phyloP scores from a whole-genome alignment of 2,888 invertebrate genomes.

The Eupelmus urozonus region DNA sequence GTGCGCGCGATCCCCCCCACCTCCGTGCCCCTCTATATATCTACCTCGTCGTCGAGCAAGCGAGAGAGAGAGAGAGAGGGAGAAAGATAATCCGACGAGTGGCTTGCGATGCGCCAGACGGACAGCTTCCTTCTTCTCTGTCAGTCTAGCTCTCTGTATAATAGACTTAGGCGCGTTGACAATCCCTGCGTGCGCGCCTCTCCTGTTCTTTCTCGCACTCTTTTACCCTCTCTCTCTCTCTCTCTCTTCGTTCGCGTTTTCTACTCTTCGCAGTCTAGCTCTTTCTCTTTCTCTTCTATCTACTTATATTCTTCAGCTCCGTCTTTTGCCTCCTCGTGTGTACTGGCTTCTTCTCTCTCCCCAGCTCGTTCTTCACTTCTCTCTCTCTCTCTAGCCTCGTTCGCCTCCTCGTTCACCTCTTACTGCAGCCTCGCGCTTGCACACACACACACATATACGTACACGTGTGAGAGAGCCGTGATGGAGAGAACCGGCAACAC shows the following conservation, averaged over 20 bases:
- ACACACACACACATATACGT: conserved; percentile 1
- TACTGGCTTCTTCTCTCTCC: conserved; percentile 12
- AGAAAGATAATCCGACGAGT: conserved; percentile 6
- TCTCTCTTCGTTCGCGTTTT: background rate
- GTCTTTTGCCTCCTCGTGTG: conserved; percentile 6
- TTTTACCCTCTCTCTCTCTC: background rate
- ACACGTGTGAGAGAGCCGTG: background rate
- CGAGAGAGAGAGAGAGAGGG: background rate
- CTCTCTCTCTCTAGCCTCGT: background rate
- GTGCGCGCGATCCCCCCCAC: too few species aligned
- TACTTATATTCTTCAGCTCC: background rate
- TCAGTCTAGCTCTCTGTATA: too few species aligned
- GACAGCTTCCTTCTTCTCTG: too few species aligned
- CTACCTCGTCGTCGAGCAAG: too few species aligned
- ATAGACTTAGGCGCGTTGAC: background rate
- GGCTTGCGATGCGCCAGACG: too few species aligned
- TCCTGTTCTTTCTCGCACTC: conserved; percentile 5
- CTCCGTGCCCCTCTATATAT: too few species aligned
- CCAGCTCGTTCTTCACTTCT: background rate
- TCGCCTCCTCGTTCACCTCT: background rate
- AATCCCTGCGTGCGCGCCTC: conserved; percentile 39
- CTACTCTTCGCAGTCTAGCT: background rate
- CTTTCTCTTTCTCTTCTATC: conserved; percentile 1
- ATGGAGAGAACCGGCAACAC: conserved; percentile 14
- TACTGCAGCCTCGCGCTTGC: background rate